These are phyloP conservation scores for Enteromius paludinosus DNA, from an alignment of 2,797 vertebrate genomes.

Conservation along the genomic window DNA sequence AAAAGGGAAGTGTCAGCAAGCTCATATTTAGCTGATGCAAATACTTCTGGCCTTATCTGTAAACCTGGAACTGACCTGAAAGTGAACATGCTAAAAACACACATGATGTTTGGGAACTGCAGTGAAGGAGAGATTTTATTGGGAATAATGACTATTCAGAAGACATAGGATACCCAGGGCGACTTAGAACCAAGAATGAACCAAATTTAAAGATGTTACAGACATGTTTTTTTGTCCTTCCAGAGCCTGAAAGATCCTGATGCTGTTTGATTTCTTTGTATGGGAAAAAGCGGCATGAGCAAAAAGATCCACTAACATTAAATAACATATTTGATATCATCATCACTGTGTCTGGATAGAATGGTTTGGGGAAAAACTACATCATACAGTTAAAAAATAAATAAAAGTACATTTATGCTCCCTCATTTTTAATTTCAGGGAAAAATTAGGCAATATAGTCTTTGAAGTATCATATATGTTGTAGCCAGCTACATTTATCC, in stretches of 20 bases:
- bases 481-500: neutral
- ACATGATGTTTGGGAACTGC: neutral
- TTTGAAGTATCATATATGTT: neutral
- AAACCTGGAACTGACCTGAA: neutral
- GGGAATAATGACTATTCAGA: neutral
- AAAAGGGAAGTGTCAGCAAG: neutral
- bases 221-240: neutral
- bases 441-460: neutral
- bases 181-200: neutral
- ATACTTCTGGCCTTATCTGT: neutral
- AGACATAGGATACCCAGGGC: neutral
- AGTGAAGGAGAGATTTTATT: neutral
- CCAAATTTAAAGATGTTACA: neutral
- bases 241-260: neutral
- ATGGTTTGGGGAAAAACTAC: neutral
- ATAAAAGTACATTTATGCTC: neutral
- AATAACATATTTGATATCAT: neutral
- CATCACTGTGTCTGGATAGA: neutral
- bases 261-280: neutral
- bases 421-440: neutral
- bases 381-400: neutral
- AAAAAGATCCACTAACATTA: neutral
- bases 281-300: neutral
- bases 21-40: neutral
- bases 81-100: neutral